phyloP scores from a whole-genome alignment of 2,797 vertebrate species.

The Sebastes kiyomatsui region DNA sequence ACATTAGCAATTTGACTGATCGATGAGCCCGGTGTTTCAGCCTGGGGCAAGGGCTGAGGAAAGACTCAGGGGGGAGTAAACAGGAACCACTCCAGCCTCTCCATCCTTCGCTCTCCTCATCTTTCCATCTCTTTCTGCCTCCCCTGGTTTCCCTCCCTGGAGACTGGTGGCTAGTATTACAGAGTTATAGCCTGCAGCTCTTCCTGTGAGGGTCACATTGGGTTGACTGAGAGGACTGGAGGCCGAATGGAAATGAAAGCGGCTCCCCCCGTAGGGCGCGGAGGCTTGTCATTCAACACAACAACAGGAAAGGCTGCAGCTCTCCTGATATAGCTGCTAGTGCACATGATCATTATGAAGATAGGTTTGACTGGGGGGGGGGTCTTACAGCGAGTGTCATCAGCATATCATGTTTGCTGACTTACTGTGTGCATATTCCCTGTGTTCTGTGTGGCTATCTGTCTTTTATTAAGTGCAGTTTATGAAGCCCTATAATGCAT shows the following conservation, averaged over 20 bases:
- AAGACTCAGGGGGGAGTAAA: constrained; percentile 25
- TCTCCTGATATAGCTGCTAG: constrained; percentile 14
- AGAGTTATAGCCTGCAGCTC: constrained; percentile 52
- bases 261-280: constrained; percentile 14
- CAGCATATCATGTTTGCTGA: constrained; percentile 24
- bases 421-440: background rate
- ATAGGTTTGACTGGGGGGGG: constrained; percentile 30
- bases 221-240: constrained; percentile 47
- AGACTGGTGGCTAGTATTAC: constrained; percentile 63
- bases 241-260: constrained; percentile 55
- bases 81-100: constrained; percentile 40
- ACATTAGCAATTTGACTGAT: constrained; percentile 35
- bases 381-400: constrained; percentile 53
- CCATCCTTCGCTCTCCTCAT: constrained; percentile 38
- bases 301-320: constrained; percentile 46
- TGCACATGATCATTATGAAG: constrained; percentile 23
- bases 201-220: constrained; percentile 71
- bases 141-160: constrained; percentile 34
- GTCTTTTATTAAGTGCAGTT: background rate
- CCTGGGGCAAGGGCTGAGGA: constrained; percentile 32
- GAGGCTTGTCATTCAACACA: constrained; percentile 39
- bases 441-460: background rate
- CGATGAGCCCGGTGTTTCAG: constrained; percentile 32
- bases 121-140: constrained; percentile 41
- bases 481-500: background rate